Evolutionary conservation across 2,888 invertebrate genomes (phyloP), one percentile per base, ranked within the genome.

Genomic region (Urechis unicinctus): DNA sequence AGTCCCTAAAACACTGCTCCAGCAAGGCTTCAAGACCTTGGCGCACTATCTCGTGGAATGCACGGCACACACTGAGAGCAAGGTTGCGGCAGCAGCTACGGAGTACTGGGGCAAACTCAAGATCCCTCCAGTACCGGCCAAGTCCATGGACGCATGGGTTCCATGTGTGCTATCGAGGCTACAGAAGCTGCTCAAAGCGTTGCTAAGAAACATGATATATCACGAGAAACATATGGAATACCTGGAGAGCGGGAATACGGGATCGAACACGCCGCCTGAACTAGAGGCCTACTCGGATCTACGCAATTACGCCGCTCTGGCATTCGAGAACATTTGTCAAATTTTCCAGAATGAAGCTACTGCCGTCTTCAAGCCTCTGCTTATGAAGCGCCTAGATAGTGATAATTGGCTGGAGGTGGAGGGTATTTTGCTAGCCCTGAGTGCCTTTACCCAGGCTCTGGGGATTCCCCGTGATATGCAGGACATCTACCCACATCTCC

Each of bases 291-390:
- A 26, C 30, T 44, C 53, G 9, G 55, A 59, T 22, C 49, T 45
- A 17, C 52, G 62, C 26, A 62, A 61, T 50, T 59, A 43, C 25
- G 58, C 62, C 0, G 62, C 60, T 2, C 50, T 59, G 2, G 62
- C 53, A 21, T 56, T 62, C 22, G 62, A 62, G 51, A 62, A 53
- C 42, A 31, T 62, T n/a, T 54, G 53, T 25, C 29, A 43, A 28
- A 54, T 62, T 3, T 61, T 61, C 57, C 56, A 50, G 44, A 51
- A 48, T 3, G 62, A 62, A 51, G 46, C 31, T 6, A 49, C 50
- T 4, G 46, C 53, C 22, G 47, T 54, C 22, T 56, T 61, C 30
- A 53, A 53, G n/a, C 54, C 58, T 3, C 41, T 46, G 22, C 26
- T 62, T 13, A 21, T 42, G 25, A 50, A 49, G 47, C 54, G 57